Evolutionary conservation across 2,113 vertebrate genomes (phyloP), one percentile per base, ranked within the genome.

Genomic region (Gila orcuttii): DNA sequence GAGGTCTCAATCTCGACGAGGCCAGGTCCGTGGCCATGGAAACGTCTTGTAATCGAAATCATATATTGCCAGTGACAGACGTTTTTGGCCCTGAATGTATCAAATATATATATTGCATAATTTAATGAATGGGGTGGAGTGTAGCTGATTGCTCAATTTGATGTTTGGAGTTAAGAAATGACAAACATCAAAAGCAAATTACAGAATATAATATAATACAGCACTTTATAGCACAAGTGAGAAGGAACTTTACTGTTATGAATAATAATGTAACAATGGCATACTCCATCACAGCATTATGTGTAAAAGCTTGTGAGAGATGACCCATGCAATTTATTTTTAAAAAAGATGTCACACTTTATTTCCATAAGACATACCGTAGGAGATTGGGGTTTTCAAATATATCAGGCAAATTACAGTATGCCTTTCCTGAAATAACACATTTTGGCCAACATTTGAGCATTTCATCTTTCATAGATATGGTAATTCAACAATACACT

Each of bases 391-490:
- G 8, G 9, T 52, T 52, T 1, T 28, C 4, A 13, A 76, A 75
- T 75, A 50, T 47, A 25, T 31, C 25, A 25, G 45, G 52, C 52
- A 59, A 36, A 78, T 12, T 33, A 33, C 31, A 33, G 7, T 28
- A 50, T 19, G 12, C 59, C 57, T 55, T 4, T 78, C 9, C 9
- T 55, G 28, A 59, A 78, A 55, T 12, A 57, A 55, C 76, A 57
- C 2, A 52, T 55, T 55, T 77, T 77, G 73, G 4, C 17, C 69
- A 73, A n/a, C 8, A n/a, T 73, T 76, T 76, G 23, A 52, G n/a
- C 25, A 52, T 21, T 77, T 47, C 6, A 52, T 77, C 25, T 52
- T 77, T 77, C 2, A 77, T 77, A 52, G 39, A 74, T 77, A 77
- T 55, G 74, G 15, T 52, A 76, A 31, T 76, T 47, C n/a, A 52